These are phyloP conservation scores for Bradypodion ventrale DNA, from an alignment of 2,797 vertebrate species.

Conservation along the genomic window DNA sequence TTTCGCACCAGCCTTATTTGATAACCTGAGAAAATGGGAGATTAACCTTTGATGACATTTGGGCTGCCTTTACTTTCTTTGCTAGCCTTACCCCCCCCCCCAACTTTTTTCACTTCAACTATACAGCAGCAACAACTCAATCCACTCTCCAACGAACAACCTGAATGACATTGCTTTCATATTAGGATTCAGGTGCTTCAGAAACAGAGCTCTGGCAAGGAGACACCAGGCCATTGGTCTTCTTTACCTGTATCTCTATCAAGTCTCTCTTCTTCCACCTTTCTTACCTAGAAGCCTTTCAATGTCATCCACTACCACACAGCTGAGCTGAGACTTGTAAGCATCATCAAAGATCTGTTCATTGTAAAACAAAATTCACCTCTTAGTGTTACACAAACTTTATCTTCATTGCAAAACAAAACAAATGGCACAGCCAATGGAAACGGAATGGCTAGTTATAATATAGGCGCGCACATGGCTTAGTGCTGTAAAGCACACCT, in stretches of 20 bases:
- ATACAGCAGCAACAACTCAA: background rate
- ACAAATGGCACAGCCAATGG: background rate
- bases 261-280: background rate
- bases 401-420: background rate
- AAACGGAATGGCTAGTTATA: background rate
- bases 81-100: background rate
- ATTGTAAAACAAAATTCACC: conserved; percentile 29
- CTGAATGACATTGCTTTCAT: background rate
- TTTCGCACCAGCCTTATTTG: background rate
- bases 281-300: conserved; percentile 89
- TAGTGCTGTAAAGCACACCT: too few species aligned
- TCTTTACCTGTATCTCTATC: background rate
- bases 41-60: background rate
- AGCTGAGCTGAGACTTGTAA: conserved; percentile 97
- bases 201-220: background rate
- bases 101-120: background rate
- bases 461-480: too few species aligned
- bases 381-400: background rate
- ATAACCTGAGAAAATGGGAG: background rate
- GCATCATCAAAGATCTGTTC: conserved; percentile 94
- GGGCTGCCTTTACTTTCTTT: background rate
- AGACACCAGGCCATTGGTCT: too few species aligned
- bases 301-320: conserved; percentile 94
- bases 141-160: background rate
- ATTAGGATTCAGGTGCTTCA: background rate